phyloP scores from a whole-genome alignment of 2,888 invertebrate species.

The Archaeoteleia sp. region DNA sequence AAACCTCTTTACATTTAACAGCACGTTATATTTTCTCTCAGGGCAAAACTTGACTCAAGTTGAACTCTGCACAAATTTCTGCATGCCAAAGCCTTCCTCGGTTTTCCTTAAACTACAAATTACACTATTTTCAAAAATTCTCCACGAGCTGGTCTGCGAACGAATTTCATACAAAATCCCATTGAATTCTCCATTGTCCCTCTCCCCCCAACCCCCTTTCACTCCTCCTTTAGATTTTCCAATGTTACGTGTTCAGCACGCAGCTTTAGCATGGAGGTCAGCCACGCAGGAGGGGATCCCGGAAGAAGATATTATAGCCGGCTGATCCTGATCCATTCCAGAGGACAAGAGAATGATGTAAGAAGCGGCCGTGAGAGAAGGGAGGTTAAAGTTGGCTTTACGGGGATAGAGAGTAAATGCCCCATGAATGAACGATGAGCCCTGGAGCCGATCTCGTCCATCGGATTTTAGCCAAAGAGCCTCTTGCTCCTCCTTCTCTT shows the following conservation, averaged over 20 bases:
- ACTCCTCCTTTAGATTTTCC: too few species aligned
- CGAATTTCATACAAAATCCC: slow-evolving; percentile 19
- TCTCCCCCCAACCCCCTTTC: not conserved
- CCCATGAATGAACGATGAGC: slow-evolving; percentile 75
- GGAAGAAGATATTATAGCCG: slow-evolving; percentile 66
- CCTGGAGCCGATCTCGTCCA: slow-evolving; percentile 59
- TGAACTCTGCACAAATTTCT: too few species aligned
- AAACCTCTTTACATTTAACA: too few species aligned
- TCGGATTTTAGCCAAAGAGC: slow-evolving; percentile 61
- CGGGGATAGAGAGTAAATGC: slow-evolving; percentile 73
- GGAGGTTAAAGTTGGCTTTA: slow-evolving; percentile 65
- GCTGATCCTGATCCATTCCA: slow-evolving; percentile 69
- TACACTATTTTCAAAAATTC: not conserved
- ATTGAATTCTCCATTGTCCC: slow-evolving; percentile 11
- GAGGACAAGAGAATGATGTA: slow-evolving; percentile 67
- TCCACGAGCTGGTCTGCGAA: not conserved
- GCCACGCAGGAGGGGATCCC: slow-evolving; percentile 61
- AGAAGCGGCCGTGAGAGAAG: slow-evolving; percentile 58
- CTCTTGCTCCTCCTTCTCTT: slow-evolving; percentile 23
- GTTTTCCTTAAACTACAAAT: not conserved
- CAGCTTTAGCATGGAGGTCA: slow-evolving; percentile 25
- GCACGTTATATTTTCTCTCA: too few species aligned
- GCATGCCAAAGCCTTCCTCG: not conserved
- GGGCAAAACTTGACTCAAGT: too few species aligned
- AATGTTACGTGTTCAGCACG: not conserved